Evolutionary conservation across 2,797 vertebrate species (phyloP).

Genomic region (Enteromius viviparus): DNA sequence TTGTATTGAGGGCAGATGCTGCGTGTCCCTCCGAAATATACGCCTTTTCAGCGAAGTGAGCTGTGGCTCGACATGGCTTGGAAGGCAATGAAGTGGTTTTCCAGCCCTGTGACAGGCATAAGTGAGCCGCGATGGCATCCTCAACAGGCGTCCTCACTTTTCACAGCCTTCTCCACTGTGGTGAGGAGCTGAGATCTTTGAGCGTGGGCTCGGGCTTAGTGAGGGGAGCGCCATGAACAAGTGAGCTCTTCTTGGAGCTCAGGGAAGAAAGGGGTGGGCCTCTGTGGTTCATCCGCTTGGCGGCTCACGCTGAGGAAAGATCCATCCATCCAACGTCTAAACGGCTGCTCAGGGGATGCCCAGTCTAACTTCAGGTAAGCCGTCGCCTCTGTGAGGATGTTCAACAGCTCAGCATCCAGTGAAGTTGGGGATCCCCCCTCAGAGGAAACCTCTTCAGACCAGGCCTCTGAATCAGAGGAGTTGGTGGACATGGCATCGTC

Average conservation of each 20-base stretch:
- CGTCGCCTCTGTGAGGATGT: too few species aligned
- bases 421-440: too few species aligned
- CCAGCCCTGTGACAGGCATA: background rate
- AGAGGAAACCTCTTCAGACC: too few species aligned
- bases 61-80: background rate
- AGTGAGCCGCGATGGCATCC: background rate
- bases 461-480: background rate
- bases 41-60: background rate
- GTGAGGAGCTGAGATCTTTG: background rate
- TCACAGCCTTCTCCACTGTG: too few species aligned
- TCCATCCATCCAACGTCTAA: too few species aligned
- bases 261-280: too few species aligned
- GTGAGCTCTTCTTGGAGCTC: background rate
- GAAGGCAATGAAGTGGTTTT: background rate
- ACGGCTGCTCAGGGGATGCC: too few species aligned
- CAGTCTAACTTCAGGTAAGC: too few species aligned
- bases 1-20: background rate
- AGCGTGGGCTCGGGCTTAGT: background rate
- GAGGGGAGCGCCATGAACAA: background rate
- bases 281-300: too few species aligned
- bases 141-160: background rate
- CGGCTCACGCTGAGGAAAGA: too few species aligned
- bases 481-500: background rate
- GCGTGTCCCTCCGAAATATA: background rate
- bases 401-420: too few species aligned